Conservation (phyloP, 2,888 invertebrate species). For the Trichopoda pennipes region DNA sequence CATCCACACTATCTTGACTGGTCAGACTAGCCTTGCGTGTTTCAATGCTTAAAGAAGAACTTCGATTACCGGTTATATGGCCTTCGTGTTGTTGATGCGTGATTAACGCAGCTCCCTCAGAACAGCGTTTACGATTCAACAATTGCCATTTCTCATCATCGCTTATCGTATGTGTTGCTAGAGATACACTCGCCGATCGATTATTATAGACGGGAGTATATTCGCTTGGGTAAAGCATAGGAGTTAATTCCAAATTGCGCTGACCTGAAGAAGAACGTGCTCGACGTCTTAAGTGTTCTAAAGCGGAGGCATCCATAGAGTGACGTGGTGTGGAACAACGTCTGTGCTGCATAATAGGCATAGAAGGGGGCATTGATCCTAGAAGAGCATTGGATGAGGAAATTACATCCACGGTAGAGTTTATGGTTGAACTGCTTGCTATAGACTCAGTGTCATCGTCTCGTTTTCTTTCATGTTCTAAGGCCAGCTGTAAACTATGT, state of each 20-base stretch:
- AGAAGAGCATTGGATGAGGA: constrained; percentile 4
- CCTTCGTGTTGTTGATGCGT: constrained; percentile 44
- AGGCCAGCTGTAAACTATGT: constrained; percentile 76
- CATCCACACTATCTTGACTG: constrained; percentile 58
- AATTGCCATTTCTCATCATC: constrained; percentile 81
- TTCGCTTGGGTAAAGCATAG: constrained; percentile 74
- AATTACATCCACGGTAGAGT: constrained; percentile 59
- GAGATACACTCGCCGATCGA: constrained; percentile 77
- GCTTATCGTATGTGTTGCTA: constrained; percentile 75
- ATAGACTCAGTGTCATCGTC: constrained; percentile 68
- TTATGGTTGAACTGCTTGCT: constrained; percentile 65
- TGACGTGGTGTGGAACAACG: constrained; percentile 77
- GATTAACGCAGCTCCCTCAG: constrained; percentile 72
- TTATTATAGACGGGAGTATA: constrained; percentile 80
- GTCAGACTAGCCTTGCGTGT: constrained; percentile 60
- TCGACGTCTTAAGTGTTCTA: constrained; percentile 72
- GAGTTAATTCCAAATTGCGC: constrained; percentile 78
- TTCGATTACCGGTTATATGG: constrained; percentile 73
- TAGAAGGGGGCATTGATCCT: constrained; percentile 73
- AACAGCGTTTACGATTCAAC: constrained; percentile 79
- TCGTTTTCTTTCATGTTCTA: constrained; percentile 72
- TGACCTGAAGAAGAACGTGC: constrained; percentile 76
- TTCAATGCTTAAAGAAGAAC: constrained; percentile 69
- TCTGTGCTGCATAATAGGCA: constrained; percentile 78
- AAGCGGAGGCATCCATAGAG: constrained; percentile 72